These are phyloP conservation scores for Excalfactoria chinensis DNA, from an alignment of 2,113 vertebrate species.

Conservation along the genomic window DNA sequence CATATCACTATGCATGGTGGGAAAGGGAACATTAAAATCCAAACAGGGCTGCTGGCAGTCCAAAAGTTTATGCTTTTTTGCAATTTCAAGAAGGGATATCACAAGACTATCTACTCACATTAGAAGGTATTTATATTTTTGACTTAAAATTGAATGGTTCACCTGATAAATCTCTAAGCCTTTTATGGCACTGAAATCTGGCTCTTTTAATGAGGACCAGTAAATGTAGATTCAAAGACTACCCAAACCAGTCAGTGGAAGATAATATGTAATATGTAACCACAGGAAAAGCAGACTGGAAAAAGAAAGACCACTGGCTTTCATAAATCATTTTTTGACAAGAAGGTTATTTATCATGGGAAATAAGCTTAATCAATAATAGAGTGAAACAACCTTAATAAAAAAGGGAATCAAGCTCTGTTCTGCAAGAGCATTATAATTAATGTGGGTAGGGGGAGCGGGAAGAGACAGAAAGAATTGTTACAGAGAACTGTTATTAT, in stretches of 20 bases:
- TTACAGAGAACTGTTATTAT: constrained; percentile 60
- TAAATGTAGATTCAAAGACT: constrained; percentile 58
- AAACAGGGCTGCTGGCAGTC: not conserved
- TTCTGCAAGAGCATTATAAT: constrained; percentile 68
- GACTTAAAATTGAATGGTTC: not conserved
- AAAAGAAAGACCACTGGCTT: constrained; percentile 57
- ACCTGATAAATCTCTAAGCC: constrained; percentile 12
- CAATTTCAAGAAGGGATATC: not conserved
- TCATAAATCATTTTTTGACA: constrained; percentile 76
- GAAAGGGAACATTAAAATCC: not conserved
- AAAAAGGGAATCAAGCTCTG: constrained; percentile 67
- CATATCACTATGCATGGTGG: not conserved
- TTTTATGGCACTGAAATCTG: constrained; percentile 5
- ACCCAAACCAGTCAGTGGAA: constrained; percentile 56
- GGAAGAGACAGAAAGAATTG: constrained; percentile 64
- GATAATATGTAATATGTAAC: constrained; percentile 67
- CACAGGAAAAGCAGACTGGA: constrained; percentile 70
- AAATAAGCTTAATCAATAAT: constrained; percentile 76
- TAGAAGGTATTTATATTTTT: not conserved
- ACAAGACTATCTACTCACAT: not conserved
- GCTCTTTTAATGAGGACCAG: constrained; percentile 38
- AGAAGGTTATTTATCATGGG: constrained; percentile 73
- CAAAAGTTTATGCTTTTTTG: not conserved
- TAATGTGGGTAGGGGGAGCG: constrained; percentile 50
- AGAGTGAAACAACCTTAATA: constrained; percentile 73